These are phyloP conservation scores for Amphipyra tragopoginis DNA, from an alignment of 2,888 invertebrate species.

Conservation along the genomic window DNA sequence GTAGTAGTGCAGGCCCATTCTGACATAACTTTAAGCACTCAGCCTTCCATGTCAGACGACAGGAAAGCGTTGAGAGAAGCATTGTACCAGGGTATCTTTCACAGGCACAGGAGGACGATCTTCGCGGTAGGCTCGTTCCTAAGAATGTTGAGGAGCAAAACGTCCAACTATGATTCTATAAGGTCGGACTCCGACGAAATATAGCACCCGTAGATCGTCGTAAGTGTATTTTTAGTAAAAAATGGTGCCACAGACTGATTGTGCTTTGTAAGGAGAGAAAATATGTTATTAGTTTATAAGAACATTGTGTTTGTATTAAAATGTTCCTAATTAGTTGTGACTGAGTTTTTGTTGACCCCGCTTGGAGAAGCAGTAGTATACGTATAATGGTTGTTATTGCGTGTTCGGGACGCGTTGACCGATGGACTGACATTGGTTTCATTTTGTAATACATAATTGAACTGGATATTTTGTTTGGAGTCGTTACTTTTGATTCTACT, in stretches of 20 bases:
- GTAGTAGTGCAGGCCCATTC: conserved; percentile 89
- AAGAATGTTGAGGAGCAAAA: conserved; percentile 93
- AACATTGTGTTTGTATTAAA: conserved; percentile 80
- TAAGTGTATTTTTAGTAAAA: conserved; percentile 74
- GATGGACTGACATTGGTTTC: conserved; percentile 56
- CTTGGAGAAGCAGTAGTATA: conserved; percentile 65
- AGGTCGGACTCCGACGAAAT: conserved; percentile 90
- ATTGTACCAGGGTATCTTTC: conserved; percentile 94
- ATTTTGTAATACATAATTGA: conserved; percentile 38
- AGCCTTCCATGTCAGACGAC: conserved; percentile 88
- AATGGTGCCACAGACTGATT: conserved; percentile 84
- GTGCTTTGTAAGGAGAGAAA: conserved; percentile 79
- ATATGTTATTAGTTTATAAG: conserved; percentile 75
- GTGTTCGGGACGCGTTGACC: conserved; percentile 50
- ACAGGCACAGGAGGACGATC: conserved; percentile 93
- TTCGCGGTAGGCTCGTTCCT: conserved; percentile 94
- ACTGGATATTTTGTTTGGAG: conserved; percentile 22
- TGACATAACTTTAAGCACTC: conserved; percentile 88
- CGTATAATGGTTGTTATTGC: conserved; percentile 65
- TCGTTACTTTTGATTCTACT: conserved; percentile 12
- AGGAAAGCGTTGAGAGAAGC: conserved; percentile 93
- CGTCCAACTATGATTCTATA: conserved; percentile 94
- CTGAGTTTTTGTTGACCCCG: conserved; percentile 71
- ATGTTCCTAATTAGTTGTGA: conserved; percentile 86
- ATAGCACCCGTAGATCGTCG: conserved; percentile 78